Percentiles rank a stretch among this genome's conserved stretches.
Conservation (phyloP, 2,888 invertebrate genomes). For the Thereva nobilitata region DNA sequence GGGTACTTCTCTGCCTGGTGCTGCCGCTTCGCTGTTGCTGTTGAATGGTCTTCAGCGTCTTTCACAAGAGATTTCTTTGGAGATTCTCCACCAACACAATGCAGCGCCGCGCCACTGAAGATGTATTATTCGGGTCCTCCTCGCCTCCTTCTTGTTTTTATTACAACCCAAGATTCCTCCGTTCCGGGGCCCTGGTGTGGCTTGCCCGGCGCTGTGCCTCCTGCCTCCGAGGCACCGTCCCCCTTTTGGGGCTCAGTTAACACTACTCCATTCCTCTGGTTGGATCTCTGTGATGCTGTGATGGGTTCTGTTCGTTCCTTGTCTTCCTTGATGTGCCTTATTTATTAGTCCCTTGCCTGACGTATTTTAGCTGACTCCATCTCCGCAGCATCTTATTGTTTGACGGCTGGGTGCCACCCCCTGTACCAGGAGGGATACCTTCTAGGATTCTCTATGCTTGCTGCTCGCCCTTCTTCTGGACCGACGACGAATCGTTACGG, state of each 20-base stretch:
- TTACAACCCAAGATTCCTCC: neutral
- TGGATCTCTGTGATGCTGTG: conserved; percentile 18
- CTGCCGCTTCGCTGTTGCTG: conserved; percentile 6
- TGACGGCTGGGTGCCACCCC: conserved; percentile 33
- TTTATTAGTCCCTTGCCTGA: conserved; percentile 39
- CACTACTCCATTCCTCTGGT: too few relatives aligned
- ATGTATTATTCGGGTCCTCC: conserved; percentile 24
- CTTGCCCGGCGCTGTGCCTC: neutral
- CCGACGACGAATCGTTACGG: conserved; percentile 1
- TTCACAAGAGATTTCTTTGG: conserved; percentile 19
- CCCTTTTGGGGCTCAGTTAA: neutral
- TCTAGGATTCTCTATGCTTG: conserved; percentile 16
- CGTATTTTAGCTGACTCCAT: conserved; percentile 32
- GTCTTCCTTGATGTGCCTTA: conserved; percentile 34
- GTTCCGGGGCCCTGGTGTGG: neutral
- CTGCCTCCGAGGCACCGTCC: conserved; percentile 3
- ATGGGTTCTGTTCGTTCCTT: conserved; percentile 32
- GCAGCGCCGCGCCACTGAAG: conserved; percentile 15
- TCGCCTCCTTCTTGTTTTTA: conserved; percentile 12
- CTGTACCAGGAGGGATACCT: neutral
- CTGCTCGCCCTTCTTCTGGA: conserved; percentile 6
- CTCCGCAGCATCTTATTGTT: conserved; percentile 14
- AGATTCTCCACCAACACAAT: conserved; percentile 11
- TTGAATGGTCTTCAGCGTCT: conserved; percentile 21
- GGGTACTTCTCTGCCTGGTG: conserved; percentile 17